Evolutionary conservation across 2,888 invertebrate genomes (phyloP).

Genomic region (Zootermopsis nevadensis): DNA sequence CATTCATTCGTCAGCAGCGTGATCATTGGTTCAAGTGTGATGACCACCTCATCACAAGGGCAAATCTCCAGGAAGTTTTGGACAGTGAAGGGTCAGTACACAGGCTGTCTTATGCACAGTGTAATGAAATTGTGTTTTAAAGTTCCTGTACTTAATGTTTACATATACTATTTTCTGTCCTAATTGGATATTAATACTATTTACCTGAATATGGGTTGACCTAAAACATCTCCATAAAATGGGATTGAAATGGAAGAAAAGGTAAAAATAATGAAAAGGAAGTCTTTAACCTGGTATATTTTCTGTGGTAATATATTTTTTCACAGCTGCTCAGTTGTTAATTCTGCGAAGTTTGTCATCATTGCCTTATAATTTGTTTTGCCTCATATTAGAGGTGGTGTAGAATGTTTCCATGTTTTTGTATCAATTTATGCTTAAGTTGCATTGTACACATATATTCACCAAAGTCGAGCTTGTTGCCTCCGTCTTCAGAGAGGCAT

Average conservation of each 20-base stretch:
- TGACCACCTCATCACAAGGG: constrained; percentile 92
- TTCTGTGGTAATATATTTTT: no score
- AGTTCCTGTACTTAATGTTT: not conserved
- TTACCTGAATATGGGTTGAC: not conserved
- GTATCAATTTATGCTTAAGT: no score
- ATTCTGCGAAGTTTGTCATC: no score
- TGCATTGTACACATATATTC: no score
- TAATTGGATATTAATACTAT: not conserved
- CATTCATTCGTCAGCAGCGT: constrained; percentile 93
- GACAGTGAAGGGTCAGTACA: constrained; percentile 88
- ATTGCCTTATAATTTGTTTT: no score
- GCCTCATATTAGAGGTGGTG: no score
- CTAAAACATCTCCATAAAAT: not conserved
- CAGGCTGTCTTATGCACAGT: not conserved
- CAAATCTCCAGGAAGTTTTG: constrained; percentile 89
- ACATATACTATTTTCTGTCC: not conserved
- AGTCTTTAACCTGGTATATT: not conserved
- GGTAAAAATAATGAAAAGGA: no score
- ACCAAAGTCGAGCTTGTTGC: no score
- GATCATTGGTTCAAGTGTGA: constrained; percentile 97
- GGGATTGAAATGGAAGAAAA: not conserved
- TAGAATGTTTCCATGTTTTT: no score
- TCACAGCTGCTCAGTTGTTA: no score
- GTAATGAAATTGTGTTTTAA: not conserved
- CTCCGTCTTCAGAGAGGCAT: no score